Evolutionary conservation across 2,113 vertebrate species (phyloP).

Genomic region (Tor tambroides): DNA sequence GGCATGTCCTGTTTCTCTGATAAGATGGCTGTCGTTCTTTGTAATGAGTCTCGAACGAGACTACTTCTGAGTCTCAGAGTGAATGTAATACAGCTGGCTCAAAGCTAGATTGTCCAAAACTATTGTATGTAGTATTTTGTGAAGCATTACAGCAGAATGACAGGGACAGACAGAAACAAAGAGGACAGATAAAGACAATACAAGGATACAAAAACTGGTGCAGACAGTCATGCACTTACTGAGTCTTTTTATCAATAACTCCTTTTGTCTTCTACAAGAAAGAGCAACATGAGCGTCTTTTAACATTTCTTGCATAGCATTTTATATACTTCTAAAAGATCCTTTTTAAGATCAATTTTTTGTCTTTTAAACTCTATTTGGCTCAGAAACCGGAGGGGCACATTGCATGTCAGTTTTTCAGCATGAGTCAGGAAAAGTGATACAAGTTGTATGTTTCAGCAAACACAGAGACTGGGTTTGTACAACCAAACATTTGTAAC

Average conservation of each 20-base stretch:
- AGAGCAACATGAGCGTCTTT: too few species aligned
- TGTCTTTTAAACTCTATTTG: neutral
- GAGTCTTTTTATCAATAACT: too few species aligned
- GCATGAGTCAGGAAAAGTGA: neutral
- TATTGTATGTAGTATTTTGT: neutral
- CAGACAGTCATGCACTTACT: too few species aligned
- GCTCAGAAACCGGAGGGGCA: neutral
- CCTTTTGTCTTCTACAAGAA: too few species aligned
- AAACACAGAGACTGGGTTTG: neutral
- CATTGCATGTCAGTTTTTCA: neutral
- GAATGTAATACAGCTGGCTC: neutral
- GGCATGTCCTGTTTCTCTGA: slow-evolving; percentile 56
- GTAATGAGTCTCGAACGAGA: slow-evolving; percentile 43
- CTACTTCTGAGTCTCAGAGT: neutral
- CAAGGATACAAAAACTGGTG: too few species aligned
- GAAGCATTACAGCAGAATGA: neutral
- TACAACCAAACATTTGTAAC: neutral
- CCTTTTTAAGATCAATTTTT: too few species aligned
- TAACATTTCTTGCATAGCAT: too few species aligned
- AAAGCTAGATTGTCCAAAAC: neutral
- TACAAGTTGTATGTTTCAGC: neutral
- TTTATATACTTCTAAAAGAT: too few species aligned
- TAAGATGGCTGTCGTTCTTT: slow-evolving; percentile 54
- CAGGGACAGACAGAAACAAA: too few species aligned
- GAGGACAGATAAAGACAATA: too few species aligned